phyloP scores from a whole-genome alignment of 2,888 invertebrate species.

The Thymelicus sylvestris region DNA sequence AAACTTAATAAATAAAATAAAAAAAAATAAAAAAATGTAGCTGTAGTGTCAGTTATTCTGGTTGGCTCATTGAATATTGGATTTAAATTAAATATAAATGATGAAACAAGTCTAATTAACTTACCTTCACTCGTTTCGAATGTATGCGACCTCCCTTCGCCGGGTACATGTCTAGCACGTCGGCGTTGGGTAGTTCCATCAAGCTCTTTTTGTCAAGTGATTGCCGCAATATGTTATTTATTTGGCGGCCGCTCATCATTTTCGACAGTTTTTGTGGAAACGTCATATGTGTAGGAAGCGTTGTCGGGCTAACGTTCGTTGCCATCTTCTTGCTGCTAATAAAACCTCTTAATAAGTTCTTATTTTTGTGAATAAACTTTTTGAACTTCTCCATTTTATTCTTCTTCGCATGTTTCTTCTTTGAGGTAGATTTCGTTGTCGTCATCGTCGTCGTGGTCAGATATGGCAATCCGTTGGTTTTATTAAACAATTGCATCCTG shows the following conservation, averaged over 20 bases:
- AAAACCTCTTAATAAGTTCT: constrained; percentile 45
- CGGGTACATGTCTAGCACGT: constrained; percentile 62
- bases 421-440: background rate
- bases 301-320: background rate
- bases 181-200: constrained; percentile 41
- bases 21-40: too few relatives aligned
- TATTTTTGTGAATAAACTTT: constrained; percentile 48
- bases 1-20: too few relatives aligned
- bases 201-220: background rate
- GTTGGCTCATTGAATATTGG: too few relatives aligned
- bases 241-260: background rate
- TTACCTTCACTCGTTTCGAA: constrained; percentile 53
- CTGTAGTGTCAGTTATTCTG: too few relatives aligned
- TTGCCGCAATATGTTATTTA: background rate
- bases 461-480: background rate
- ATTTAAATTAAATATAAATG: too few relatives aligned
- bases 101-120: background rate
- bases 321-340: constrained; percentile 38
- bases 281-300: background rate
- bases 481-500: background rate
- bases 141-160: constrained; percentile 56
- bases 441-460: background rate
- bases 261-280: background rate
- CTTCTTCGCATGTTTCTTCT: constrained; percentile 8
- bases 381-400: constrained; percentile 45